phyloP scores from a whole-genome alignment of 2,113 vertebrate genomes.

The Gavialis gangeticus region DNA sequence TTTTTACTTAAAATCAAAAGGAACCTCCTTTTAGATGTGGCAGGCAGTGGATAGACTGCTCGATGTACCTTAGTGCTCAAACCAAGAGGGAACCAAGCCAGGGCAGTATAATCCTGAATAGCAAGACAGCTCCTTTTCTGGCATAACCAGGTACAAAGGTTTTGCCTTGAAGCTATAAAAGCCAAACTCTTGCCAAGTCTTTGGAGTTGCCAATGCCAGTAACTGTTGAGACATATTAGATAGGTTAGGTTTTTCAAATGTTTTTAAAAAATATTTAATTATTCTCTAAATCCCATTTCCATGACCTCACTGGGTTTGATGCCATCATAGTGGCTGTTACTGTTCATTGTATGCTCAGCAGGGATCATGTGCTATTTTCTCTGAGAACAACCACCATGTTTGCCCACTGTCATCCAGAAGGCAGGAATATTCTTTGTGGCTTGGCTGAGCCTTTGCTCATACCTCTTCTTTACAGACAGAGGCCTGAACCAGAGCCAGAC shows the following conservation, averaged over 20 bases:
- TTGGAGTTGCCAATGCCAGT: background rate
- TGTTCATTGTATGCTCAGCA: background rate
- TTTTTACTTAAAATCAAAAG: too few relatives aligned
- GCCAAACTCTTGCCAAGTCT: background rate
- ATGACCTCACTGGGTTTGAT: background rate
- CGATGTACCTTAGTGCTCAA: too few relatives aligned
- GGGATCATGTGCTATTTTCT: background rate
- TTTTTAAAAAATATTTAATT: background rate
- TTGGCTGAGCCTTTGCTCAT: background rate
- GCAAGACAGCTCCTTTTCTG: too few relatives aligned
- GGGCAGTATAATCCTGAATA: too few relatives aligned
- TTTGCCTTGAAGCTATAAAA: background rate
- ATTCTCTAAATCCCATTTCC: background rate
- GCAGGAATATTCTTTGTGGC: background rate
- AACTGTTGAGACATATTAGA: background rate
- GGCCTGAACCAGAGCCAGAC: background rate
- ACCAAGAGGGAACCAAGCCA: too few relatives aligned
- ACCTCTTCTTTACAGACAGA: background rate
- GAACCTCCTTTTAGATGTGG: too few relatives aligned
- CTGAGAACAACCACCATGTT: background rate
- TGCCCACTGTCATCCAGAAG: background rate
- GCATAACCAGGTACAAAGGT: too few relatives aligned
- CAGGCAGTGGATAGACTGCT: too few relatives aligned
- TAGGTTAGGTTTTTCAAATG: background rate
- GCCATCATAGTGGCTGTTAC: background rate